A percentile compares a stretch with the other conserved stretches of the same genome.
phyloP scores from a whole-genome alignment of 2,113 vertebrate species.

The Thalassoma bifasciatum region DNA sequence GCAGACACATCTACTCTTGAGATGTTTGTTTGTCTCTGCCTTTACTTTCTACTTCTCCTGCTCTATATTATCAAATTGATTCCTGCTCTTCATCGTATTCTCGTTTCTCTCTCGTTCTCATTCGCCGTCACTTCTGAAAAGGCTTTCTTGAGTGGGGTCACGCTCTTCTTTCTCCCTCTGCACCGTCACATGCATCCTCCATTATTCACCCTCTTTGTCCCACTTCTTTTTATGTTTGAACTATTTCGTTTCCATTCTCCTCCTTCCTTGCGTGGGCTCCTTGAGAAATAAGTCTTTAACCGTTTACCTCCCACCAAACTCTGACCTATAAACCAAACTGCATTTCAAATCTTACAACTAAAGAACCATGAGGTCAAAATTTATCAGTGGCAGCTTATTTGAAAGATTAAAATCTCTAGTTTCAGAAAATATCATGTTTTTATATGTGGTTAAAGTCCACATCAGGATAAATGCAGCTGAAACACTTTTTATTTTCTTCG shows the following conservation, averaged over 20 bases:
- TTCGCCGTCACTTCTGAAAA: constrained; percentile 31
- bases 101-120: background rate
- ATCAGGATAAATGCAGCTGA: no score
- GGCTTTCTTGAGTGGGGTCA: constrained; percentile 39
- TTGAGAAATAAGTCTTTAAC: constrained; percentile 34
- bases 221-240: constrained; percentile 30
- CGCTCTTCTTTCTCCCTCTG: constrained; percentile 4
- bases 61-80: constrained; percentile 18
- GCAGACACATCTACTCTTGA: constrained; percentile 3
- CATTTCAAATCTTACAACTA: no score
- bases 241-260: constrained; percentile 16
- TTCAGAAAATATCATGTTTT: no score
- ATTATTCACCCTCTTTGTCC: constrained; percentile 35
- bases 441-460: no score
- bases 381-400: no score
- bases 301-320: no score
- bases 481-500: no score
- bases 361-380: no score
- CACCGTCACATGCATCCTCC: constrained; percentile 12
- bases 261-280: constrained; percentile 18
- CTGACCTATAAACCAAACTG: no score
- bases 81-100: background rate
- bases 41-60: constrained; percentile 14
- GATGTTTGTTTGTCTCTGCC: constrained; percentile 19
- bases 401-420: no score